Conservation (phyloP, 2,797 vertebrate species). For the Artibeus jamaicensis region DNA sequence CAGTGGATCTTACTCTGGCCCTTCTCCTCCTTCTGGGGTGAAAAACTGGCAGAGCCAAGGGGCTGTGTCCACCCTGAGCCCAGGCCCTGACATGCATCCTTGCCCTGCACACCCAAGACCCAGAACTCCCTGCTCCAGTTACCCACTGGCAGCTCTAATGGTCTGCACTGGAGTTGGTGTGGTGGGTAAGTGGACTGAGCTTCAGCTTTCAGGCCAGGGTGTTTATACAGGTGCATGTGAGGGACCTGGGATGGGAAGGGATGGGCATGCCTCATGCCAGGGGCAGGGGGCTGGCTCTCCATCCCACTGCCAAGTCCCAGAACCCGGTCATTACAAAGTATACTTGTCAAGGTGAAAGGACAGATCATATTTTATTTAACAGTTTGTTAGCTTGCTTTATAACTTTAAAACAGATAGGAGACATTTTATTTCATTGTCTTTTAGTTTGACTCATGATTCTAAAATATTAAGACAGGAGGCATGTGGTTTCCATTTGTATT, state of each 20-base stretch:
- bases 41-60: not conserved
- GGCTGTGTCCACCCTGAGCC: not conserved
- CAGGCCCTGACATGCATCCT: too few relatives aligned
- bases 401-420: conserved; percentile 7
- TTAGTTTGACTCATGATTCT: conserved; percentile 45
- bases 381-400: conserved; percentile 28
- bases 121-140: not conserved
- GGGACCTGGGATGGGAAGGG: not conserved
- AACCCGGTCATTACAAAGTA: not conserved
- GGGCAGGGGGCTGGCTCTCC: not conserved
- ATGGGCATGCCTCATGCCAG: not conserved
- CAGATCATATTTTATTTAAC: conserved; percentile 8
- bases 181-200: not conserved
- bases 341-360: conserved; percentile 8
- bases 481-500: not conserved
- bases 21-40: not conserved
- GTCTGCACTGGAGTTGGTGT: accelerated
- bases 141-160: not conserved
- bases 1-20: not conserved
- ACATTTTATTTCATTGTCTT: conserved; percentile 37
- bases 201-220: not conserved
- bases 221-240: not conserved
- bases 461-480: conserved; percentile 27
- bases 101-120: not conserved
- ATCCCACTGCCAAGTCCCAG: not conserved